These are phyloP conservation scores for Phoeniculus purpureus DNA, from an alignment of 2,797 vertebrate species.

Conservation along the genomic window DNA sequence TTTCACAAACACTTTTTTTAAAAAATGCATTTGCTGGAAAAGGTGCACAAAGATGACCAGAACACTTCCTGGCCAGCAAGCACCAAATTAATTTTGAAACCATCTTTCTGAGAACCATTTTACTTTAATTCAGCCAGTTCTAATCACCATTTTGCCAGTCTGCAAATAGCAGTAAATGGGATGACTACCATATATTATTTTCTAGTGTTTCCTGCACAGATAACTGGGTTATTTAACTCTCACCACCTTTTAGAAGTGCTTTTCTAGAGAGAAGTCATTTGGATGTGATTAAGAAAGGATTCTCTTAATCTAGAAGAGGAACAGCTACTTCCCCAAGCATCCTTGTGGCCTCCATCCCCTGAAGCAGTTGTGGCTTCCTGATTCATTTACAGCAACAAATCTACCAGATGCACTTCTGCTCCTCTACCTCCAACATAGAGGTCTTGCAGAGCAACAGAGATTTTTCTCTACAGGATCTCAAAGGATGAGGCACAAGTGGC, in stretches of 20 bases:
- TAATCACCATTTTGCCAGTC: background rate
- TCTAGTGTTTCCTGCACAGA: background rate
- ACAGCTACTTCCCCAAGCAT: background rate
- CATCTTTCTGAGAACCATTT: background rate
- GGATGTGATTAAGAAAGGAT: background rate
- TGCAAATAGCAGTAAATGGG: background rate
- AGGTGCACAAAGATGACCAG: background rate
- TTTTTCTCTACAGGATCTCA: background rate
- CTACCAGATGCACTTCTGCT: background rate
- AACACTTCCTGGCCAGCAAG: background rate
- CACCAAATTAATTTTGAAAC: background rate
- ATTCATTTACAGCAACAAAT: background rate
- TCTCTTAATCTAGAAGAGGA: background rate
- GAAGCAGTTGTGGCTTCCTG: background rate
- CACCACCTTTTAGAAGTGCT: background rate
- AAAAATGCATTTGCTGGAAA: background rate
- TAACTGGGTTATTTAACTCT: background rate
- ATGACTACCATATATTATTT: background rate
- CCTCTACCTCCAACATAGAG: background rate
- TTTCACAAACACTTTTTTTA: background rate
- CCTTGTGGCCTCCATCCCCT: background rate
- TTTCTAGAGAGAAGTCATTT: background rate
- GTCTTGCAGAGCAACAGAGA: background rate
- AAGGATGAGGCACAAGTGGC: background rate
- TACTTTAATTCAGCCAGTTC: background rate